Percentiles rank a stretch among this genome's conserved stretches.
phyloP scores from a whole-genome alignment of 1,140 invertebrate species.

The Apis mellifera region DNA sequence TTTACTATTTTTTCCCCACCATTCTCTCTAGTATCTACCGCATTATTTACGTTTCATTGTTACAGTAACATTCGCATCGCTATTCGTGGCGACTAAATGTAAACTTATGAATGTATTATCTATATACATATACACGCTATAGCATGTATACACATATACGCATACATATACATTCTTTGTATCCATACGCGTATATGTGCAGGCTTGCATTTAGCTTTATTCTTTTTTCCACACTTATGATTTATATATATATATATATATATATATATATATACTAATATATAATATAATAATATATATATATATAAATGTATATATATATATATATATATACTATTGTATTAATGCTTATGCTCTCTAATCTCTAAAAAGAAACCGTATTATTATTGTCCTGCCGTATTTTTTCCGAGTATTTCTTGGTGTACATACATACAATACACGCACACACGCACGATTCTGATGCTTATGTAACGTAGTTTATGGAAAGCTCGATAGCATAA shows the following conservation, averaged over 20 bases:
- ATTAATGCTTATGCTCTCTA: constrained; percentile 67
- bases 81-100: constrained; percentile 64
- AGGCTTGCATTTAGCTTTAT: constrained; percentile 42
- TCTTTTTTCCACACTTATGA: constrained; percentile 41
- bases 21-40: constrained; percentile 35
- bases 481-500: constrained; percentile 79
- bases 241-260: constrained; percentile 41
- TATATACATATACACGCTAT: constrained; percentile 43
- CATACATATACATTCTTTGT: not conserved
- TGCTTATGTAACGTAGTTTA: constrained; percentile 67
- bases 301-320: too few relatives aligned
- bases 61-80: constrained; percentile 60
- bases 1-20: not conserved
- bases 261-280: constrained; percentile 51
- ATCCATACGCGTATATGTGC: not conserved
- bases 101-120: constrained; percentile 56
- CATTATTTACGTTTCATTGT: constrained; percentile 45
- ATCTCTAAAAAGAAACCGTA: constrained; percentile 77
- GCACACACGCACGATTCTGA: constrained; percentile 55
- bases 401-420: constrained; percentile 69
- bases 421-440: constrained; percentile 63
- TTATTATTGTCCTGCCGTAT: constrained; percentile 79
- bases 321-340: constrained; percentile 51
- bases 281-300: too few relatives aligned
- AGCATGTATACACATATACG: not conserved